Conservation (phyloP, 1,140 invertebrate species). For the Mya arenaria region DNA sequence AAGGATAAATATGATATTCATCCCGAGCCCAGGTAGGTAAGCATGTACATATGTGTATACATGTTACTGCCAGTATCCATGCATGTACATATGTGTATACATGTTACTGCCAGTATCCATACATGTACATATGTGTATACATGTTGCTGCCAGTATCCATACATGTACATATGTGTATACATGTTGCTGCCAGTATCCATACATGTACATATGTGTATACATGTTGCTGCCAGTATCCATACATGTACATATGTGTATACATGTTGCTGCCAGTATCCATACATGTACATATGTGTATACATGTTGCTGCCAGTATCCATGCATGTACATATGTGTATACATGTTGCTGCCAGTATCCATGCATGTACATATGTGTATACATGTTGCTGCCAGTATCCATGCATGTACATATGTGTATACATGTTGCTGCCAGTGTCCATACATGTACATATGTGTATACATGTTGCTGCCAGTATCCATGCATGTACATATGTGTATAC, state of each 20-base stretch:
- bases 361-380: background rate
- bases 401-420: background rate
- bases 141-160: too few species aligned
- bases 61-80: background rate
- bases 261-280: too few species aligned
- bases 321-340: background rate
- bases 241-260: too few species aligned
- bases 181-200: too few species aligned
- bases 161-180: too few species aligned
- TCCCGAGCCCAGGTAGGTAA: constrained; percentile 12
- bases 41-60: background rate
- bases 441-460: background rate
- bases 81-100: background rate
- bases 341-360: background rate
- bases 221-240: too few species aligned
- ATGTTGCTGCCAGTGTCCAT: background rate
- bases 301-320: background rate
- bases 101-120: background rate
- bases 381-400: background rate
- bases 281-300: background rate
- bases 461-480: too few species aligned
- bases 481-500: too few species aligned
- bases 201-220: too few species aligned
- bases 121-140: too few species aligned
- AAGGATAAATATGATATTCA: constrained; percentile 47